Percentiles rank a stretch among this genome's conserved stretches.
Evolutionary conservation across 2,888 invertebrate species (phyloP).

Genomic region (Petrolisthes cinctipes): DNA sequence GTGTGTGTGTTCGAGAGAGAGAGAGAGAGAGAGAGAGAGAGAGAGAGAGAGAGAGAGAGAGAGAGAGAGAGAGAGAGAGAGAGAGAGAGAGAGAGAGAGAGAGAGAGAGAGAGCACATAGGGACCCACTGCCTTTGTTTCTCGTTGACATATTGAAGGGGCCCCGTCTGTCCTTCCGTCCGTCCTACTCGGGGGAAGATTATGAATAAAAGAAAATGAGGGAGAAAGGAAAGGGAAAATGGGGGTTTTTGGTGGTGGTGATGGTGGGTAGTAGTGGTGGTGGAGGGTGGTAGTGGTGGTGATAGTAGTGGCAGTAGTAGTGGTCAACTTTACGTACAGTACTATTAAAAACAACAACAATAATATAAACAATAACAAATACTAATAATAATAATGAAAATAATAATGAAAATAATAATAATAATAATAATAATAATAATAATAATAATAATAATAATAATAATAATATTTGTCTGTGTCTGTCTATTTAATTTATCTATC

Average conservation of each 20-base stretch:
- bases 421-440: constrained; percentile 9
- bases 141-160: background rate
- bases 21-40: background rate
- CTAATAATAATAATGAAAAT: too few species aligned
- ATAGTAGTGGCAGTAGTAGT: background rate
- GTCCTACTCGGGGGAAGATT: background rate
- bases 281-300: background rate
- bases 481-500: background rate
- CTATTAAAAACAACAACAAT: too few species aligned
- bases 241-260: too few species aligned
- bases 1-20: background rate
- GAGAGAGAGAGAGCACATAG: background rate
- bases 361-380: too few species aligned
- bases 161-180: background rate
- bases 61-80: constrained; percentile 25
- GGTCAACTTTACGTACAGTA: background rate
- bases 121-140: background rate
- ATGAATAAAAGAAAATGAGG: background rate
- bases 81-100: constrained; percentile 14
- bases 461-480: background rate
- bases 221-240: background rate
- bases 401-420: too few species aligned
- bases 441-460: background rate
- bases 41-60: constrained; percentile 19
- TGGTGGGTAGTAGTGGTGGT: too few species aligned